Base-by-base conservation (phyloP, 2,888 invertebrate genomes). In the Agonopterix subpropinquella region DNA sequence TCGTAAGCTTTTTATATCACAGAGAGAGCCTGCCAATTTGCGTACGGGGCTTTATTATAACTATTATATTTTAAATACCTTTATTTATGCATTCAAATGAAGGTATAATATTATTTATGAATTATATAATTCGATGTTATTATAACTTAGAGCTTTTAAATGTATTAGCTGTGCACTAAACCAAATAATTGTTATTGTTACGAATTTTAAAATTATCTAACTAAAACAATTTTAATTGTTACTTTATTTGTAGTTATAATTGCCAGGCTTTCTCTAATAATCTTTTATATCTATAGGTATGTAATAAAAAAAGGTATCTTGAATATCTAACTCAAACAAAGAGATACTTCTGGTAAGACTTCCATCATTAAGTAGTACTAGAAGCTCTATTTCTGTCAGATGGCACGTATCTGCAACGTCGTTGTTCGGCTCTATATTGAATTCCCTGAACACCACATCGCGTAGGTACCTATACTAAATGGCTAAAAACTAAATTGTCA, bases 91-190 rank as follows among this genome's bases (percentile, higher is more conserved):
- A 37, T 4, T 11, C 36, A 44, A 44, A 36, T 13, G 4, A 36
- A 46, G 41, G 10, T 45, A 10, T 54, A 44, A 50, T 52, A 45
- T 47, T 54, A 13, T 51, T 36, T 36, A 50, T 59, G 55, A 52
- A 53, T 55, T 57, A 57, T 61, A 58, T 50, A 58, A 59, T 54
- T 48, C 53, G 55, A 39, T 39, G 9, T n/a, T 39, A 39, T 39
- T 39, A 53, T 57, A 63, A 51, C 54, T 67, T 64, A 70, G 65
- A 73, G 65, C 66, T 71, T 76, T 65, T 69, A 67, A 58, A 64
- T 57, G 59, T 61, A 66, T 65, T 68, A 64, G 82, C 81, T 83
- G 81, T 83, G 84, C 73, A 77, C 73, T 80, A 78, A 81, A 82
- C 85, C 85, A 86, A 86, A 86, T 83, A 80, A 73, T 73, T 70